Conservation (phyloP, 2,888 invertebrate genomes). For the Lamellibrachia columna region DNA sequence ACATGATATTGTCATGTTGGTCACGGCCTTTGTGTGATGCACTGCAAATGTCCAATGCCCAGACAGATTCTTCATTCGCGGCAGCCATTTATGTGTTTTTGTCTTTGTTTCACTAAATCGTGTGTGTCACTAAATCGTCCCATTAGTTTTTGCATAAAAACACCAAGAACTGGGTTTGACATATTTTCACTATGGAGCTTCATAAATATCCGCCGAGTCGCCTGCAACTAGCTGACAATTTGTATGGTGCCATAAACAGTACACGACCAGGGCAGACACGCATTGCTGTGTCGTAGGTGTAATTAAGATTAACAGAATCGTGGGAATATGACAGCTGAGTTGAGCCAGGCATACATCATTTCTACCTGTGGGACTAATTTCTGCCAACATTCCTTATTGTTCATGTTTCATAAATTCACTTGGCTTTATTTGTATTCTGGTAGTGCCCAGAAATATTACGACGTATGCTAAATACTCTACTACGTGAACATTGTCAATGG, state of each 20-base stretch:
- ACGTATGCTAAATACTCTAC: too few species aligned
- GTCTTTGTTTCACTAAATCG: not conserved
- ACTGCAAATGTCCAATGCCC: not conserved
- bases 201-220: not conserved
- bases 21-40: not conserved
- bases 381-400: not conserved
- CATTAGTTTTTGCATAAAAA: not conserved
- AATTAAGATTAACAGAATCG: not conserved
- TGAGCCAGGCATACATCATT: not conserved
- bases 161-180: not conserved
- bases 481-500: too few species aligned
- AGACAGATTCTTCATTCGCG: not conserved
- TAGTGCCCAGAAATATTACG: not conserved
- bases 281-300: not conserved
- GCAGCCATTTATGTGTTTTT: conserved; percentile 10
- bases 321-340: not conserved
- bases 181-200: not conserved
- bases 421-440: not conserved
- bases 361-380: not conserved
- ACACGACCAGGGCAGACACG: not conserved
- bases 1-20: not conserved
- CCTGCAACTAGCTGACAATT: conserved; percentile 3
- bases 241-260: not conserved
- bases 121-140: not conserved
- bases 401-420: not conserved